These are phyloP conservation scores for Pygathrix nemaeus DNA, from an alignment of 2,113 vertebrate species.

Conservation along the genomic window DNA sequence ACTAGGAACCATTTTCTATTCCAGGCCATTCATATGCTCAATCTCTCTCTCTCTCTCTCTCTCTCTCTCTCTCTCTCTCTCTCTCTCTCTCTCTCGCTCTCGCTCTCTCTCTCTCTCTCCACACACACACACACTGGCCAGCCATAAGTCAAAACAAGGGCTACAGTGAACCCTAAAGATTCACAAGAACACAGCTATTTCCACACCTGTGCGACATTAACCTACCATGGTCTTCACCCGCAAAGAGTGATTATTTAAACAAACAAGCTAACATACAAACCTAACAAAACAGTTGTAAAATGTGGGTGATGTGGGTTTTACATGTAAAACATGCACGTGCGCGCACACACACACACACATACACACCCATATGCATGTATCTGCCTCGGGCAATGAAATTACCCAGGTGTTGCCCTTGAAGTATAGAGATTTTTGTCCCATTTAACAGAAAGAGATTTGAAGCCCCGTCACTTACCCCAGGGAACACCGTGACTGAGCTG, in stretches of 20 bases:
- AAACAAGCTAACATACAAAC: neutral
- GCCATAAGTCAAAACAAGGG: neutral
- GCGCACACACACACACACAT: neutral
- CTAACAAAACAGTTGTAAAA: neutral
- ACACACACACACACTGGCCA: neutral
- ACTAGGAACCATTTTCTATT: neutral
- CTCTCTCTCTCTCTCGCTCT: no score
- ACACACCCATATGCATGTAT: accelerated
- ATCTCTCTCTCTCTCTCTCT: neutral
- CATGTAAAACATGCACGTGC: accelerated
- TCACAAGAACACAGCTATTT: neutral
- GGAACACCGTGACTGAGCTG: neutral
- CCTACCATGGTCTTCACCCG: neutral
- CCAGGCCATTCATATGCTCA: neutral
- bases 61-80: neutral
- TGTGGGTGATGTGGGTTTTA: no score
- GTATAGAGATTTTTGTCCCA: neutral
- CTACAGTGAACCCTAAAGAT: no score
- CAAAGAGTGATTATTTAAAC: neutral
- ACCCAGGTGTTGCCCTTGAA: neutral
- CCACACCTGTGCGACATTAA: neutral
- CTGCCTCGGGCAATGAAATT: accelerated
- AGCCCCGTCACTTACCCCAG: neutral
- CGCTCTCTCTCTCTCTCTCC: no score
- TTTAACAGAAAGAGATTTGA: neutral